Evolutionary conservation across 2,113 vertebrate genomes (phyloP), one percentile per base, ranked within the genome.

Genomic region (Urocitellus parryii): DNA sequence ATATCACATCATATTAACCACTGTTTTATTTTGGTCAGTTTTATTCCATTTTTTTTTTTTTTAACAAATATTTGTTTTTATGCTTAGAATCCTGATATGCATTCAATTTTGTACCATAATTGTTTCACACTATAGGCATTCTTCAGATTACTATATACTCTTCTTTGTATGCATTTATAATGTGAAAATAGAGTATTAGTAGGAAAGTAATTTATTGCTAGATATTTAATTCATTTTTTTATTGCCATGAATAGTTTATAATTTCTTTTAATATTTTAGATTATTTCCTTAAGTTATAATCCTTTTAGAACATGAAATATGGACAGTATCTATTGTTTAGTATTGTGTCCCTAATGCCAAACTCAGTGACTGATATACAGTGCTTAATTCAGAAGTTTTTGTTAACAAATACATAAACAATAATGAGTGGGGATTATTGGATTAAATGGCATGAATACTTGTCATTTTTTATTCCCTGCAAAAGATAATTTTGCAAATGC

Each of bases 181-280:
- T 81, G 12, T 68, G 18, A 39, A 48, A 34, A 67, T 48, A 37
- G 32, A 63, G 8, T 39, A 51, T 79, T 32, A 73, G 18, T 45
- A 80, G 53, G n/a, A 84, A 63, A 58, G 65, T 45, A 25, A 32
- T 34, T 24, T 87, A 11, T 90, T 83, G 8, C 68, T 48, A 86
- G 80, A 83, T 65, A 91, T 53, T 6, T 80, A 82, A 51, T 51
- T 72, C 25, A 72, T 82, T 96, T 78, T 53, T 76, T 70, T 83
- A 6, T 9, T 90, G 32, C 29, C 39, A 88, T 67, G 18, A 90
- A 67, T 81, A 63, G 34, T 68, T 93, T 67, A 89, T 61, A 37
- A 42, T 80, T 91, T 73, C 14, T 95, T 88, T 81, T 65, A 86
- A 89, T 82, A 65, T 77, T 97, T 95, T 85, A 91, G 24, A n/a